Base-by-base conservation (phyloP, 1,140 invertebrate species). In the Drosophila murphyi region DNA sequence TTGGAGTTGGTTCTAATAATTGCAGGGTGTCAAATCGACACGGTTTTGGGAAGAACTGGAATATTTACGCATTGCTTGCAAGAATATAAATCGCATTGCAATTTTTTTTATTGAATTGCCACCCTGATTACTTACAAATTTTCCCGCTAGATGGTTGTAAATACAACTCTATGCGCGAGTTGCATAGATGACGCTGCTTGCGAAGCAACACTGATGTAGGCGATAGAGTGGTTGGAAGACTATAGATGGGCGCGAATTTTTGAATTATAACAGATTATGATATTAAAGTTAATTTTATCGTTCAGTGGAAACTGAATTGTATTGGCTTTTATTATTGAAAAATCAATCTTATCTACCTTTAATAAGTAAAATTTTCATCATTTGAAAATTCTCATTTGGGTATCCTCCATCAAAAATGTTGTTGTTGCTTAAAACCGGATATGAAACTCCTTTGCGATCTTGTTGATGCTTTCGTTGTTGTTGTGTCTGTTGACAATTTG, bases 401-500 rank as follows among this genome's bases (percentile, higher is more conserved):
- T 20, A 20, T 34, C n/a, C 5, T 54, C 3, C n/a, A 60, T 28
- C 10, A 20, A 20, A 5, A 60, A 28, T 35, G 28, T 48, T 48
- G n/a, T n/a, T 43, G n/a, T 6, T 10, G 28, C 6, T 8, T 5
- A 20, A 67, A 69, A 68, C 56, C 71, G 64, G 71, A 64, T 56
- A 45, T 72, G 8, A 20, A 57, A 43, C 7, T 34, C 45, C 8
- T 7, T 10, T 52, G 45, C 31, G 8, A 29, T n/a, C 28, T 39
- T n/a, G n/a, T 20, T 55, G n/a, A 34, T 28, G 51, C 39, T 48
- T 41, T 31, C 20, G 20, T 29, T 39, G 57, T 32, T 29, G n/a
- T 47, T 54, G 43, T 7, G 37, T 34, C 12, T 41, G 28, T 56
- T 54, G 55, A 54, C 57, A 74, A 69, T 62, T 74, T 74, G 65